Evolutionary conservation across 1,140 invertebrate genomes (phyloP).

Genomic region (Gyrodactylus bullatarudis): DNA sequence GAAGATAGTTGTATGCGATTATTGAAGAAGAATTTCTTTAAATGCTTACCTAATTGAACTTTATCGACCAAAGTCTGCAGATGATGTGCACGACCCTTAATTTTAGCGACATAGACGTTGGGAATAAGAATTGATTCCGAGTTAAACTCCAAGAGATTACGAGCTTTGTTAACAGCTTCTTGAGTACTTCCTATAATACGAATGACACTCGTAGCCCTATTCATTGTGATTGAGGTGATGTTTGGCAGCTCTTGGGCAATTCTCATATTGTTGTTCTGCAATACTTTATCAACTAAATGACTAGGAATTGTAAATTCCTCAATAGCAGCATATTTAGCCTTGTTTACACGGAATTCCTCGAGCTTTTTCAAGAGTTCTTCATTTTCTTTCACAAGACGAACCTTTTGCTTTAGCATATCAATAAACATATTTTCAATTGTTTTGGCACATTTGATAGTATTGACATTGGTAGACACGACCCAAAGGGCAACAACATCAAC

Average conservation of each 20-base stretch:
- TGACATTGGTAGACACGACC: neutral
- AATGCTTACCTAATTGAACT: too few relatives aligned
- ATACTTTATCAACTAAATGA: neutral
- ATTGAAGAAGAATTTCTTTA: too few relatives aligned
- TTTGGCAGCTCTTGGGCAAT: neutral
- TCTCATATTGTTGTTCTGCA: neutral
- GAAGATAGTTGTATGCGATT: too few relatives aligned
- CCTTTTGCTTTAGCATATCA: neutral
- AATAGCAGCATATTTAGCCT: neutral
- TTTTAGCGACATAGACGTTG: neutral
- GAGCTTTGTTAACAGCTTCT: neutral
- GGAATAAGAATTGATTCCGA: neutral
- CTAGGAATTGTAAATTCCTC: neutral
- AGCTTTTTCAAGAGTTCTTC: neutral
- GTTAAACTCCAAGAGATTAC: neutral
- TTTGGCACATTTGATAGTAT: neutral
- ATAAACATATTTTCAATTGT: neutral
- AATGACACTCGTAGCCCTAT: neutral
- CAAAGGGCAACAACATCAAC: neutral
- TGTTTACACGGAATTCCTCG: neutral
- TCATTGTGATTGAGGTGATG: neutral
- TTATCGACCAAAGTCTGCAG: neutral
- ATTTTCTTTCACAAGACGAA: neutral
- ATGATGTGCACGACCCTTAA: neutral
- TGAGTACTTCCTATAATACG: neutral